Base-by-base conservation (phyloP, 2,888 invertebrate species). In the Calliopum simillimum region DNA sequence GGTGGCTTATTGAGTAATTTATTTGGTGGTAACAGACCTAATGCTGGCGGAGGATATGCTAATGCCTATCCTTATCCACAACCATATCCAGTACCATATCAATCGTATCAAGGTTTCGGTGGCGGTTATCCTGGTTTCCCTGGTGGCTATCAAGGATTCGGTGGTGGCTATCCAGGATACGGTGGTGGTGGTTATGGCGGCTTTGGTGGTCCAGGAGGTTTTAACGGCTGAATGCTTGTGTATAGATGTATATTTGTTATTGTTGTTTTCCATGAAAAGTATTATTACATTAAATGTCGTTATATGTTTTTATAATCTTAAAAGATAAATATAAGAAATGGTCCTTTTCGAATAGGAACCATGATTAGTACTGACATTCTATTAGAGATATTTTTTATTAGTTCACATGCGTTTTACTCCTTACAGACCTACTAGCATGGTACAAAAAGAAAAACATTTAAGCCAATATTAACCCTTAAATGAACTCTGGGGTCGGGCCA, bases 21-120 rank as follows among this genome's bases (percentile, higher is more conserved):
- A n/a, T 53, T 46, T 55, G 62, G 62, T n/a, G n/a, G 51, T 5
- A 47, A 71, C 6, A 74, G 72, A 0, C 75, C 64, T 62, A 73
- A 74, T 1, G 71, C 72, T 56, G 75, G 76, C 1, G 70, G 75
- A 4, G 78, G 76, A 2, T 78, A 73, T 56, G 33, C 33, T 33
- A 8, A 8, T 33, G 33, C 8, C 5, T 33, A 33, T 33, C 33
- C 49, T 49, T 49, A 49, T 12, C 49, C 11, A 49, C n/a, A 4
- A 49, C 3, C 49, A 1, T 16, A 6, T 16, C 49, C n/a, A 1
- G 6, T 19, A 6, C 49, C n/a, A 49, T 12, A 12, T 12, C 14
- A 14, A 14, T 19, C 49, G 14, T 16, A 16, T 49, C 16, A 8
- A 49, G 49, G 14, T 46, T 46, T 46, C 49, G 49, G 49, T 16